phyloP scores from a whole-genome alignment of 2,888 invertebrate species.

The Aphrophora alni region DNA sequence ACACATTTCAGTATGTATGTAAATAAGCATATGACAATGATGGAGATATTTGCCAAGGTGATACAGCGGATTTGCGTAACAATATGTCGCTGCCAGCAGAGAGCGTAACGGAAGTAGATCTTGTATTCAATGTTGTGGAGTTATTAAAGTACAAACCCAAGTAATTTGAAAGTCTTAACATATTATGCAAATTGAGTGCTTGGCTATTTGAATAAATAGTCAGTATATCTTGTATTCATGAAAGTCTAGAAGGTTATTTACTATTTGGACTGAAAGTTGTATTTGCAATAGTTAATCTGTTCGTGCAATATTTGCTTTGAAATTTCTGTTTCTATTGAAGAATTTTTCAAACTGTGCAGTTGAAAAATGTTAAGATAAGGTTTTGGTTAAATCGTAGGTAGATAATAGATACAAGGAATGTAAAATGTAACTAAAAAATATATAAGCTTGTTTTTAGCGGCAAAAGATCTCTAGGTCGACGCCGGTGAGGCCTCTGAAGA shows the following conservation, averaged over 20 bases:
- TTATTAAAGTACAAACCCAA: background rate
- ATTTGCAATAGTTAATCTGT: no score
- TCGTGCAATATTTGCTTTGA: background rate
- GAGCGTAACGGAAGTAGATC: background rate
- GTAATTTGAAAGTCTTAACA: background rate
- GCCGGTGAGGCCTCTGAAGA: no score
- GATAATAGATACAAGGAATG: no score
- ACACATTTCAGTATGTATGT: conserved; percentile 2
- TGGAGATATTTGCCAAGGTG: background rate
- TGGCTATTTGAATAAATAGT: background rate
- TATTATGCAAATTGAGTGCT: background rate
- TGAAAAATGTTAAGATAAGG: no score
- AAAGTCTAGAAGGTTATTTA: background rate
- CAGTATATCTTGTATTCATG: conserved; percentile 7
- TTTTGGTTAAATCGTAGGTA: no score
- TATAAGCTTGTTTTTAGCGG: no score
- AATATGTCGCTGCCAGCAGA: background rate
- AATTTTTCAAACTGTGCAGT: no score
- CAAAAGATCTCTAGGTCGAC: no score
- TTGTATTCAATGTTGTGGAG: background rate
- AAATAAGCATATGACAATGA: background rate
- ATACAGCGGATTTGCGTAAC: background rate
- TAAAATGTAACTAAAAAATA: no score
- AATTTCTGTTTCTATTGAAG: no score
- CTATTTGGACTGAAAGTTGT: background rate